A percentile compares a stretch with the other conserved stretches of the same genome.
These are phyloP conservation scores for Hirtodrosophila confusa DNA, from an alignment of 2,888 invertebrate species.

Conservation along the genomic window DNA sequence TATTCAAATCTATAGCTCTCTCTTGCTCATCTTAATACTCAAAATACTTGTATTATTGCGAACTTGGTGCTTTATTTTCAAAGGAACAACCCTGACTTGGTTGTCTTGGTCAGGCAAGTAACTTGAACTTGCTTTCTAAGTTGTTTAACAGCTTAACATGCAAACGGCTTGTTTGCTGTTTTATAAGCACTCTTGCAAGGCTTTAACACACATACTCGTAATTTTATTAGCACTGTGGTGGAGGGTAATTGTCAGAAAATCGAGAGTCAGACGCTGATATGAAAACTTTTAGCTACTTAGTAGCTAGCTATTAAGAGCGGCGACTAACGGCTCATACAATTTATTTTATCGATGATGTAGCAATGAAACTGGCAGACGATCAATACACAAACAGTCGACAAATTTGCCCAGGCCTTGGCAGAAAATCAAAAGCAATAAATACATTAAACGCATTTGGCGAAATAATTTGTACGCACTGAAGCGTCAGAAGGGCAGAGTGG, in stretches of 20 bases:
- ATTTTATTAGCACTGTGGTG: conserved; percentile 54
- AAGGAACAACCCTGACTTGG: no score
- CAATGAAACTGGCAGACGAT: conserved; percentile 28
- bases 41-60: no score
- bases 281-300: conserved; percentile 34
- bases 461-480: conserved; percentile 75
- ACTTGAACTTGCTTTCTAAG: no score
- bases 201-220: conserved; percentile 19
- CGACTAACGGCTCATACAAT: conserved; percentile 31
- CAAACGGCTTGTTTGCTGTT: no score
- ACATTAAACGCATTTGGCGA: conserved; percentile 68
- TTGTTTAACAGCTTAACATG: no score
- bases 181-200: no score
- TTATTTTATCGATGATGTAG: conserved; percentile 65
- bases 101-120: no score
- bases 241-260: conserved; percentile 30
- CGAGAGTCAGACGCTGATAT: conserved; percentile 19
- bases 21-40: no score
- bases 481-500: conserved; percentile 45
- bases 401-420: conserved; percentile 30
- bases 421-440: conserved; percentile 71
- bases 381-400: conserved; percentile 16
- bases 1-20: no score
- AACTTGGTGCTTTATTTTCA: no score
- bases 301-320: not conserved